These are phyloP conservation scores for Anoplolepis gracilipes DNA, from an alignment of 1,140 invertebrate species.

Conservation along the genomic window DNA sequence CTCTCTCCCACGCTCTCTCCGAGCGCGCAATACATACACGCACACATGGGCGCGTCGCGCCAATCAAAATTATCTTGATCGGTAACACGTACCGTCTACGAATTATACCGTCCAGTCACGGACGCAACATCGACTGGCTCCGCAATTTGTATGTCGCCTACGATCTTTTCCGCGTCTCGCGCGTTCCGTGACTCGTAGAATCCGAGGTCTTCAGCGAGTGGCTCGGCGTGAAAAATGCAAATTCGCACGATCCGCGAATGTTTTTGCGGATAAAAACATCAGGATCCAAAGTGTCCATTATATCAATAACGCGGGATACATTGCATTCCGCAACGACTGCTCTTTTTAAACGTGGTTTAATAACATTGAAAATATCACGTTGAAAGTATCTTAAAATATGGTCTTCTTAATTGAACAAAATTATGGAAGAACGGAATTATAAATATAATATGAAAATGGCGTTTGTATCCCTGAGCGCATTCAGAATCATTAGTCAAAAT, in stretches of 20 bases:
- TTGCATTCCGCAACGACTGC: not conserved
- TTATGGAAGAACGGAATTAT: constrained; percentile 35
- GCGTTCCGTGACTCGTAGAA: constrained; percentile 32
- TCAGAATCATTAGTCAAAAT: constrained; percentile 10
- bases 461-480: not conserved
- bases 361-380: not conserved
- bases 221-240: constrained; percentile 36
- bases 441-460: not conserved
- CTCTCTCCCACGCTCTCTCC: not conserved
- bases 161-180: constrained; percentile 51
- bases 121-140: constrained; percentile 47
- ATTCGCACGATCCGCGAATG: constrained; percentile 17
- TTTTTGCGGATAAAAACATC: not conserved
- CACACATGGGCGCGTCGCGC: constrained; percentile 22
- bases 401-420: not conserved
- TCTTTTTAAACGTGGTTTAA: not conserved
- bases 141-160: constrained; percentile 58
- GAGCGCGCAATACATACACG: not conserved
- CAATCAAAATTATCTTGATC: constrained; percentile 60
- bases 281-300: not conserved
- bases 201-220: constrained; percentile 34
- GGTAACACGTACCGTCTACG: constrained; percentile 55
- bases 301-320: constrained; percentile 2
- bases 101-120: constrained; percentile 47
- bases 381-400: not conserved